phyloP scores from a whole-genome alignment of 92 coral and sea anemone genomes.

The Zoanthus solanderi region DNA sequence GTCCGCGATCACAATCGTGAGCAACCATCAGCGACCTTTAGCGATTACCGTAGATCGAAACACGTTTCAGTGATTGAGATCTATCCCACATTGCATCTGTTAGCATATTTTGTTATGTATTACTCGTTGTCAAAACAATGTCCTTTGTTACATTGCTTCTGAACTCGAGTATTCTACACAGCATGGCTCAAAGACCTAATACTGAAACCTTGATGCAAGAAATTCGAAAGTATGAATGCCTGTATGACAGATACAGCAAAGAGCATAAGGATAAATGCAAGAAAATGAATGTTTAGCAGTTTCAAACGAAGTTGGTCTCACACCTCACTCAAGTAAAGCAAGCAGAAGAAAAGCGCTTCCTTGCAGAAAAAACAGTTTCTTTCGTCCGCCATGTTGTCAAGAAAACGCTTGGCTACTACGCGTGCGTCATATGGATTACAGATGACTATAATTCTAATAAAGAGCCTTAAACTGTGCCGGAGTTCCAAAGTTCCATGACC shows the following conservation, averaged over 20 bases:
- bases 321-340: constrained; percentile 2
- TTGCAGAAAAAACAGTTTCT: constrained; percentile 31
- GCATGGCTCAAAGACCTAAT: constrained; percentile 19
- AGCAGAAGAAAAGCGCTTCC: constrained; percentile 26
- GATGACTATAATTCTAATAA: neutral
- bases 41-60: too few relatives aligned
- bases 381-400: constrained; percentile 18
- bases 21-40: too few relatives aligned
- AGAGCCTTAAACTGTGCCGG: neutral
- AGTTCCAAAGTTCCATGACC: too few relatives aligned
- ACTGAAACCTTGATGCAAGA: constrained; percentile 14
- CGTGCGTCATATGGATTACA: neutral
- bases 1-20: too few relatives aligned
- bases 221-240: constrained; percentile 21
- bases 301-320: neutral
- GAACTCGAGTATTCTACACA: constrained; percentile 24
- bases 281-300: constrained; percentile 11
- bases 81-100: too few relatives aligned
- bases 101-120: neutral
- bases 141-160: constrained; percentile 30
- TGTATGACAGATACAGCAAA: constrained; percentile 22
- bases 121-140: constrained; percentile 19
- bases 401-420: constrained; percentile 8
- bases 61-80: neutral
- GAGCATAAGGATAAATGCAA: constrained; percentile 7